These are phyloP conservation scores for Nymphalis c-album DNA, from an alignment of 2,888 invertebrate genomes.

Conservation along the genomic window DNA sequence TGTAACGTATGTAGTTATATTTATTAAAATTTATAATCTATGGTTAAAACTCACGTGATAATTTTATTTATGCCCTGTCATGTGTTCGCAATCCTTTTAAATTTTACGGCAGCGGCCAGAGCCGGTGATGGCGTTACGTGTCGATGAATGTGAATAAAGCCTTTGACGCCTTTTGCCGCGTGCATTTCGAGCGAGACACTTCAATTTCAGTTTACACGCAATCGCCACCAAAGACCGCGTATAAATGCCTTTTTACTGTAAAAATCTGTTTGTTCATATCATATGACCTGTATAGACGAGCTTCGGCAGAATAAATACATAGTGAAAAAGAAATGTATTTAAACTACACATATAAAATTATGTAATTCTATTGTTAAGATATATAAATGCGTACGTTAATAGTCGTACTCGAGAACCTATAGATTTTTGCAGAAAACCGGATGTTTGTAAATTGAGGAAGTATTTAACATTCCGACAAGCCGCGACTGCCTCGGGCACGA, in stretches of 20 bases:
- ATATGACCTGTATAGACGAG: background rate
- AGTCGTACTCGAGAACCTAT: background rate
- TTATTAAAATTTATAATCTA: background rate
- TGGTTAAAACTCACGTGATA: constrained; percentile 8
- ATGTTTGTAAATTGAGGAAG: constrained; percentile 39
- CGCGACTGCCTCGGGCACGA: constrained; percentile 46
- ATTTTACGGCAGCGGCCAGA: constrained; percentile 46
- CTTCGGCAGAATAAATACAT: background rate
- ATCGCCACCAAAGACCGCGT: constrained; percentile 44
- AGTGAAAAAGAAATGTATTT: too few relatives aligned
- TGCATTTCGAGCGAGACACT: constrained; percentile 65
- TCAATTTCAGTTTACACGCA: constrained; percentile 68
- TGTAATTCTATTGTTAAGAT: background rate
- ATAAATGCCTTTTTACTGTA: constrained; percentile 39
- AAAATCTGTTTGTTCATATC: constrained; percentile 27
- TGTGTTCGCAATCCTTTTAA: constrained; percentile 48
- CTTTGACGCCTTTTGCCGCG: constrained; percentile 74
- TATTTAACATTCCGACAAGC: constrained; percentile 61
- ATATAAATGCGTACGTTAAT: background rate
- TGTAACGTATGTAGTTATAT: background rate
- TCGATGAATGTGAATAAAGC: constrained; percentile 71
- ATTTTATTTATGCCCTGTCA: constrained; percentile 30
- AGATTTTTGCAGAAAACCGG: constrained; percentile 15
- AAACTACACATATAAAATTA: too few relatives aligned
- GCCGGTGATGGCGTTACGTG: constrained; percentile 61